These are phyloP conservation scores for Diorhabda sublineata DNA, from an alignment of 1,140 invertebrate genomes.

Conservation along the genomic window DNA sequence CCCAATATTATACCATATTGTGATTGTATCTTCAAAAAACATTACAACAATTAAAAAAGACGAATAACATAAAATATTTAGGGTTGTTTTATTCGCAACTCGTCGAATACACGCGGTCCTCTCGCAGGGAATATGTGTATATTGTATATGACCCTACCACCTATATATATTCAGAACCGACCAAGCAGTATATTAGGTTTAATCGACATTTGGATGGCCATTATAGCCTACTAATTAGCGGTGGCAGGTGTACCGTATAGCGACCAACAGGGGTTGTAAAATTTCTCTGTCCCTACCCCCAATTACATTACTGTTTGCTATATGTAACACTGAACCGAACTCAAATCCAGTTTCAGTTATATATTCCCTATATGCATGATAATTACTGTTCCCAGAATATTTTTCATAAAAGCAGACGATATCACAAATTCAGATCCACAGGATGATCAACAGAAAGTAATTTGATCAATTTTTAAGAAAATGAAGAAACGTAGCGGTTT, in stretches of 20 bases:
- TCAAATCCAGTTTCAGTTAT: not conserved
- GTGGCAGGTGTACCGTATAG: conserved; percentile 43
- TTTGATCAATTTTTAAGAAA: too few species aligned
- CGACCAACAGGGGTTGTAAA: conserved; percentile 36
- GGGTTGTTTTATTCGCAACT: conserved; percentile 22
- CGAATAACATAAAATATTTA: conserved; percentile 12
- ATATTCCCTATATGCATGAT: conserved; percentile 10
- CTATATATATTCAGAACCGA: conserved; percentile 14
- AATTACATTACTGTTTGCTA: conserved; percentile 37
- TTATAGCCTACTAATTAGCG: conserved; percentile 46
- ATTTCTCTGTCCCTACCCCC: conserved; percentile 26
- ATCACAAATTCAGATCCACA: too few species aligned
- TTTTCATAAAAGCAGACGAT: too few species aligned
- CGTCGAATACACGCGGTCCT: conserved; percentile 19
- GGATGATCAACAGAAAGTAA: too few species aligned
- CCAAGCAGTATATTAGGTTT: conserved; percentile 41
- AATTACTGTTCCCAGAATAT: too few species aligned
- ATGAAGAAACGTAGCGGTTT: too few species aligned
- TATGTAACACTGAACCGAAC: conserved; percentile 13
- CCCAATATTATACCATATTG: too few species aligned
- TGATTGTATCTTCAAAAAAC: too few species aligned
- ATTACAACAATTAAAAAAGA: too few species aligned
- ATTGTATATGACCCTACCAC: conserved; percentile 13
- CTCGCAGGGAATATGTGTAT: conserved; percentile 10
- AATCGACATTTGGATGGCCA: conserved; percentile 43